These are phyloP conservation scores for Melikaiella ostensackeni DNA, from an alignment of 2,888 invertebrate species.

Conservation along the genomic window DNA sequence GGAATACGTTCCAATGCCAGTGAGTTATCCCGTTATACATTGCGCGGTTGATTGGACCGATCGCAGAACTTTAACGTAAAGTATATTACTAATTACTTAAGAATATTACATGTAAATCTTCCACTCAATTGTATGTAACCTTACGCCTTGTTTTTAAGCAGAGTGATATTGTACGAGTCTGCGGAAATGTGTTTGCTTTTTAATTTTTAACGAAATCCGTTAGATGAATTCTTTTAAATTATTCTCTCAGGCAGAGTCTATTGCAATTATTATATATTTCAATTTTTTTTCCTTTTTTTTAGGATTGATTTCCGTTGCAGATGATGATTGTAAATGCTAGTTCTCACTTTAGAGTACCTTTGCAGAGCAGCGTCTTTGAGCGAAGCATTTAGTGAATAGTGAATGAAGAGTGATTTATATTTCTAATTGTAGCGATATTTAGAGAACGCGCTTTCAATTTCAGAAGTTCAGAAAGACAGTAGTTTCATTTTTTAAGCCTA, in stretches of 20 bases:
- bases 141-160: neutral
- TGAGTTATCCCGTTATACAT: conserved; percentile 56
- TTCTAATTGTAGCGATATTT: conserved; percentile 33
- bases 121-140: neutral
- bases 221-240: neutral
- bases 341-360: conserved; percentile 15
- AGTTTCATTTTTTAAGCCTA: conserved; percentile 8
- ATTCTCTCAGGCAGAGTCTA: neutral
- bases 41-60: conserved; percentile 47
- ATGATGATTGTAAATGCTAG: conserved; percentile 17
- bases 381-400: conserved; percentile 25
- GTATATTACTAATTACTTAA: neutral
- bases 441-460: conserved; percentile 20
- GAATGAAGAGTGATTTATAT: conserved; percentile 38
- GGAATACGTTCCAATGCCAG: conserved; percentile 61
- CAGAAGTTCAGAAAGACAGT: neutral
- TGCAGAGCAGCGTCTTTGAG: neutral
- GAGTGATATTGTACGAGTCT: conserved; percentile 1
- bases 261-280: neutral
- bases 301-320: conserved; percentile 14
- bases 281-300: conserved; percentile 1
- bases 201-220: neutral
- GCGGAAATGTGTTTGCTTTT: conserved; percentile 6
- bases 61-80: conserved; percentile 35
- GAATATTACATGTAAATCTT: conserved; percentile 5